Evolutionary conservation across 37 sponge, comb jelly and placozoan genomes (phyloP), one percentile per base, ranked within the genome.

Genomic region (Aphrocallistes beatrix): DNA sequence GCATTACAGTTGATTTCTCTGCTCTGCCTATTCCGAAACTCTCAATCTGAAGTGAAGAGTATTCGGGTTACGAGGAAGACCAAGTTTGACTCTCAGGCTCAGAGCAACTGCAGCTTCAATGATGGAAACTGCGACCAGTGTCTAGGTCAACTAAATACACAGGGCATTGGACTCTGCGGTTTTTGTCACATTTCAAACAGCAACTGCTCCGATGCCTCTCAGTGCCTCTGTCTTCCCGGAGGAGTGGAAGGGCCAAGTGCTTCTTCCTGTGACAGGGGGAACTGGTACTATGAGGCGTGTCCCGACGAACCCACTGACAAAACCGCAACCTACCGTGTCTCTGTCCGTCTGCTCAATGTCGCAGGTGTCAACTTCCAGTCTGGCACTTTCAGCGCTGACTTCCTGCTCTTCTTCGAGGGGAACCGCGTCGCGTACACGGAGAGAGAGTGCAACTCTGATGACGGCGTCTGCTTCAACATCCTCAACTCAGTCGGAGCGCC

Each of bases 391-490:
- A 28, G 17, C 34, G 75, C 75, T 25, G 75, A 13, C 34, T 60
- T 60, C n/a, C 21, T 60, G 75, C 25, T 60, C 75, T 60, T 32
- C 75, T 60, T 60, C 75, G 75, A 60, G 75, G 75, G 75, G 8
- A 60, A 60, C 34, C 75, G 75, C 1, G 75, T 60, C 34, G 75
- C 75, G 8, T 60, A 60, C 75, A 60, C 75, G 34, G 21, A 60
- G 10, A 3, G 75, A 13, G 21, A 60, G 3, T 60, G 75, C 75
- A 60, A 60, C 34, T 60, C 75, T 32, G 75, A 60, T 30, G 34
- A 60, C 34, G 75, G 75, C 34, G 75, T 60, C 8, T 60, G 75
- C n/a, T 60, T 60, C 75, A 60, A 60, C 34, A 60, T 60, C n/a
- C 75, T 60, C n/a, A 60, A 60, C 75, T 60, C 75, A 60, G 17